Evolutionary conservation across 1,140 invertebrate genomes (phyloP), one percentile per base, ranked within the genome.

Genomic region (Euura saliciscinereae): DNA sequence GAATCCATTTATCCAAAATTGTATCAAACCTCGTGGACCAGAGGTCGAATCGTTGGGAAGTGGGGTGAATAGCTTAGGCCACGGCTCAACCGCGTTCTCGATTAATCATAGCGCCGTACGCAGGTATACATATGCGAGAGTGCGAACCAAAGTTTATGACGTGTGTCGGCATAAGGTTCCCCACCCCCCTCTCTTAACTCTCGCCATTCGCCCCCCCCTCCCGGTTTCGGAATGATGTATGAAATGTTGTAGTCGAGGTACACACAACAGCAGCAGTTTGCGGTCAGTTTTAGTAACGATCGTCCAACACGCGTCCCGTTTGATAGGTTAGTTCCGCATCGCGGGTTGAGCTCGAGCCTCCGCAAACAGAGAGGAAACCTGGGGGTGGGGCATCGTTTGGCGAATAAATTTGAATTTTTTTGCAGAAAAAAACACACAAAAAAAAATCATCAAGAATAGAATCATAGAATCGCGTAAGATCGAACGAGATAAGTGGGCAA

Each of bases 51-150:
- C 46, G 46, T 51, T 51, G n/a, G 46, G 46, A 7, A 7, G n/a
- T 8, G 46, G 46, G 46, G 46, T n/a, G 46, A 7, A n/a, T 51
- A 28, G 46, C 46, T 51, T 7, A 51, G 46, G 46, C 11, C 46
- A n/a, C 46, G 28, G 28, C 28, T 28, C 28, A 51, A 51, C 46
- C 46, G 46, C 46, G 46, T 51, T n/a, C 46, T 51, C 46, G 46
- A 51, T 51, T 51, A 51, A 51, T 51, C 46, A 51, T 51, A 8
- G 46, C 46, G 46, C 46, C 46, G 7, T 51, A n/a, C 7, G 46
- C 46, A 51, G 46, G 46, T 51, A 51, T 51, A 51, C 46, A 51
- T n/a, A 51, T n/a, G 46, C 46, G 46, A n/a, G 46, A 51, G 46
- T 51, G 46, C 46, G 46, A 51, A 51, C 7, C 46, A n/a, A 51